Evolutionary conservation across 2,797 vertebrate genomes (phyloP).

Genomic region (Pitangus sulphuratus): DNA sequence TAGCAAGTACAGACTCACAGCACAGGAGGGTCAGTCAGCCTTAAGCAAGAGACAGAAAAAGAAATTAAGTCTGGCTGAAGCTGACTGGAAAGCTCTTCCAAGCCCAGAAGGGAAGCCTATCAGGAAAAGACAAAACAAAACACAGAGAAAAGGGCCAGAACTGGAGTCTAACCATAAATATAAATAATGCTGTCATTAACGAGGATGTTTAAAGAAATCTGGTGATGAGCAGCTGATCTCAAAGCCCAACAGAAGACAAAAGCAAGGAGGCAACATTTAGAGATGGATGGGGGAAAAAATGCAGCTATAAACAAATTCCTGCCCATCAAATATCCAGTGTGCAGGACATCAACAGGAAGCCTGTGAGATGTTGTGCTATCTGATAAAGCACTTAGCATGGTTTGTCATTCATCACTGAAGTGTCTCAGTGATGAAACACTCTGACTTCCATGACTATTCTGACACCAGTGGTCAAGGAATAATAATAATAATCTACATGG

Average conservation of each 20-base stretch:
- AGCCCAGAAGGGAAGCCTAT: not conserved
- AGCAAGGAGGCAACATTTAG: not conserved
- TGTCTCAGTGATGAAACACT: not conserved
- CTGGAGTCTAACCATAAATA: not conserved
- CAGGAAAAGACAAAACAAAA: constrained; percentile 8
- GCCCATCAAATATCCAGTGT: not conserved
- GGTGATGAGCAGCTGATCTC: not conserved
- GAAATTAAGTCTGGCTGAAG: not conserved
- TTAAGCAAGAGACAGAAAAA: not conserved
- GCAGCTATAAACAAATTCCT: not conserved
- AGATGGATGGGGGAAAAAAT: not conserved
- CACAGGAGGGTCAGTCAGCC: not conserved
- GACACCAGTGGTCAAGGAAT: not conserved
- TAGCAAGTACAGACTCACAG: not conserved
- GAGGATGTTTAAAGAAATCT: constrained; percentile 24
- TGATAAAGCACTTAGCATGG: not conserved
- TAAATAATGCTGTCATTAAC: constrained; percentile 20
- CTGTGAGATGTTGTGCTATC: not conserved
- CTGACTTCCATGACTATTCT: not conserved
- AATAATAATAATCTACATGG: too few relatives aligned
- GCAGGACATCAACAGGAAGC: not conserved
- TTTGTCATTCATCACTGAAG: not conserved
- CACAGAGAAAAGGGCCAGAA: not conserved
- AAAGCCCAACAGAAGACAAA: not conserved
- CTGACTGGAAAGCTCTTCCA: not conserved